Percentiles rank a stretch among this genome's conserved stretches.
These are phyloP conservation scores for Dexiosoma caninum DNA, from an alignment of 2,888 invertebrate genomes.

Conservation along the genomic window DNA sequence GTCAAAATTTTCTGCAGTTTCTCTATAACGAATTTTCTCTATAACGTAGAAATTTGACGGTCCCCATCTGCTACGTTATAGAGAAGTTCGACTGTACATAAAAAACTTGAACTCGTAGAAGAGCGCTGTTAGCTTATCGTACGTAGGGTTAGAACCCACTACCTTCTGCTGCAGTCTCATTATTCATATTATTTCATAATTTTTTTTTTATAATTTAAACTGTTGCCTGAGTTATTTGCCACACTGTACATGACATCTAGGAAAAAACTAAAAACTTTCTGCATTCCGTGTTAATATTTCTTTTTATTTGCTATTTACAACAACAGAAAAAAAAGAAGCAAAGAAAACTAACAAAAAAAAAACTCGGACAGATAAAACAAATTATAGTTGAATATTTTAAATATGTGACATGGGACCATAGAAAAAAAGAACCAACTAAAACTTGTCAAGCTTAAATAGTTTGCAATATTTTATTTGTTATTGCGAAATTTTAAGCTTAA, in stretches of 20 bases:
- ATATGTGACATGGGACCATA: constrained; percentile 40
- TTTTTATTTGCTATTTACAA: constrained; percentile 3
- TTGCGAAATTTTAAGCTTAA: not conserved
- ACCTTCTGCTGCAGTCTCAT: too few relatives aligned
- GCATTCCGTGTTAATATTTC: not conserved
- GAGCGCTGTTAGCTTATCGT: too few relatives aligned
- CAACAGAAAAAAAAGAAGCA: constrained; percentile 12
- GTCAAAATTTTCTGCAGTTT: too few relatives aligned
- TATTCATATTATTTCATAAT: too few relatives aligned
- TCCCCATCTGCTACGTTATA: too few relatives aligned
- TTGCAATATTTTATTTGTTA: constrained; percentile 20
- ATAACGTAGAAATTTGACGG: too few relatives aligned
- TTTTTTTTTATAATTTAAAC: too few relatives aligned
- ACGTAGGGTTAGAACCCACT: too few relatives aligned
- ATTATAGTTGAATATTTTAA: constrained; percentile 5
- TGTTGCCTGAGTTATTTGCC: too few relatives aligned
- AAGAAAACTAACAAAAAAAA: not conserved
- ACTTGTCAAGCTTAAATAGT: constrained; percentile 30
- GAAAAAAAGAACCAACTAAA: constrained; percentile 33
- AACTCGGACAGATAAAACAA: not conserved
- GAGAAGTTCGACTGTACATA: too few relatives aligned
- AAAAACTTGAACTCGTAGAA: too few relatives aligned
- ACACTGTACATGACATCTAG: not conserved
- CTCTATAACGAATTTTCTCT: too few relatives aligned
- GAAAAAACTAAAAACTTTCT: not conserved